Conservation (phyloP, 1,140 invertebrate species). For the Brachionus manjavacas region DNA sequence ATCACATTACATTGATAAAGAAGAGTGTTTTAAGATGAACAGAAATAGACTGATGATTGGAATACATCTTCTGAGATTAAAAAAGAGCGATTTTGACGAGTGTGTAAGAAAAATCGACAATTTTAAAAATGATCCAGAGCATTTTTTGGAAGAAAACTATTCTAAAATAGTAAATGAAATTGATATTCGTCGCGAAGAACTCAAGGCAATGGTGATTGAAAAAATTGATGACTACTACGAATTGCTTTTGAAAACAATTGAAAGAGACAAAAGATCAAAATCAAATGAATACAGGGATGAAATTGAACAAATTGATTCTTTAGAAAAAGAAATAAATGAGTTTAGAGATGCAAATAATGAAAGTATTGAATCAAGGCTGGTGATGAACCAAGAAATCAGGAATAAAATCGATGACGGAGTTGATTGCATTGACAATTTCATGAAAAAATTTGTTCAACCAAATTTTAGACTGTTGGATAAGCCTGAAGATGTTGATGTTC, state of each 20-base stretch:
- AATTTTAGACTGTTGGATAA: background rate
- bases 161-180: background rate
- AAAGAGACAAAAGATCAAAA: background rate
- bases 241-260: background rate
- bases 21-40: background rate
- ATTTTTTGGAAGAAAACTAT: background rate
- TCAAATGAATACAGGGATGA: background rate
- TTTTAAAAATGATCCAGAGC: background rate
- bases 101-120: background rate
- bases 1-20: background rate
- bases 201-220: background rate
- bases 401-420: background rate
- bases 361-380: background rate
- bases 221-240: background rate
- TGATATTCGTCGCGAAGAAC: background rate
- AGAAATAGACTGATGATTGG: background rate
- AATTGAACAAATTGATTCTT: background rate
- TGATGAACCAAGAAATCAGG: background rate
- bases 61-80: background rate
- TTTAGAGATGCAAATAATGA: background rate
- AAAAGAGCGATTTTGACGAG: background rate
- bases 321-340: background rate
- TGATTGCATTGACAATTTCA: background rate
- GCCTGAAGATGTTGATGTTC: background rate
- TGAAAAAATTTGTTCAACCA: background rate